A percentile compares a stretch with the other conserved stretches of the same genome.
Evolutionary conservation across 2,113 vertebrate genomes (phyloP).

Genomic region (Leptosomus discolor): DNA sequence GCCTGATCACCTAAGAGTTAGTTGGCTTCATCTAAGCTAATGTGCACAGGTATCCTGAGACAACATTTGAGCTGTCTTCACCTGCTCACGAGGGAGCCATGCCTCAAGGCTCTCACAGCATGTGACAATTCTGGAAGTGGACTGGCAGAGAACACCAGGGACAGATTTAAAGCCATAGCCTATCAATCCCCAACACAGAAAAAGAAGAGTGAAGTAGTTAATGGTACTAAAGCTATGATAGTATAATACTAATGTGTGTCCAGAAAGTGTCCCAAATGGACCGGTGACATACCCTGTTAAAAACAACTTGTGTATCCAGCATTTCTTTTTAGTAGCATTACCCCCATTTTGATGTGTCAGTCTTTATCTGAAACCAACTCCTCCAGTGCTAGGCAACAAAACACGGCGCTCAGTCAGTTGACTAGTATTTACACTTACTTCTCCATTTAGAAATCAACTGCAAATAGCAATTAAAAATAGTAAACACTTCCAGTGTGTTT

Average conservation of each 20-base stretch:
- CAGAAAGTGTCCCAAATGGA: neutral
- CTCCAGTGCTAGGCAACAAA: neutral
- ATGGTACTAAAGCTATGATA: neutral
- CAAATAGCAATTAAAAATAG: neutral
- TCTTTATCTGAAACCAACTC: neutral
- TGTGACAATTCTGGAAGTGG: neutral
- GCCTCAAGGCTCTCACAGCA: neutral
- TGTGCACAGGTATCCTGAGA: neutral
- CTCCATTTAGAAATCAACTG: neutral
- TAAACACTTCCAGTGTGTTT: neutral
- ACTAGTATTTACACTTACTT: neutral
- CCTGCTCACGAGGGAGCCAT: fast-evolving
- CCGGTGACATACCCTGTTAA: neutral
- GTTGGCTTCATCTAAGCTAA: neutral
- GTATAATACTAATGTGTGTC: neutral
- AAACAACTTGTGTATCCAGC: neutral
- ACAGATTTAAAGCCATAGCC: neutral
- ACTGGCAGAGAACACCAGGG: neutral
- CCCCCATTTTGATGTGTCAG: neutral
- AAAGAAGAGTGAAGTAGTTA: neutral
- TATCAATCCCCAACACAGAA: neutral
- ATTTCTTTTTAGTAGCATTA: neutral
- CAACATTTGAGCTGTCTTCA: neutral
- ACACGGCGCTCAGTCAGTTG: fast-evolving
- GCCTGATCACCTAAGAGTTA: neutral